These are phyloP conservation scores for Hippolais icterina DNA, from an alignment of 2,113 vertebrate species.

Conservation along the genomic window DNA sequence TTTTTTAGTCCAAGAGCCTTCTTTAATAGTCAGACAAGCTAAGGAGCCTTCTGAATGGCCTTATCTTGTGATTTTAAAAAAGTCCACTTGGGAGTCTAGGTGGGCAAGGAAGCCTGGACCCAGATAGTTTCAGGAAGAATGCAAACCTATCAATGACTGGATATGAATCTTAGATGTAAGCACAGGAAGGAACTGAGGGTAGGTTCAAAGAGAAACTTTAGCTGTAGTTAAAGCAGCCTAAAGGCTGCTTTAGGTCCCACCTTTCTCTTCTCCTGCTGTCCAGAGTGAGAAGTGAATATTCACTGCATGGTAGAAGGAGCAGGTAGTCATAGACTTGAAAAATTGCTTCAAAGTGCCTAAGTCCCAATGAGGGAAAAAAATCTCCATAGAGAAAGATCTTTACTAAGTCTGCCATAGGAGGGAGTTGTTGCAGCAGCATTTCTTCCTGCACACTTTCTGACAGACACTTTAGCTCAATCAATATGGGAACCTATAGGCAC, in stretches of 20 bases:
- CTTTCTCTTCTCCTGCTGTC: neutral
- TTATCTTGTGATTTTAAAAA: neutral
- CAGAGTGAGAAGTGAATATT: neutral
- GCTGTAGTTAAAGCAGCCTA: neutral
- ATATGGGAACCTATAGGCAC: rapidly evolving
- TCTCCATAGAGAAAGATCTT: neutral
- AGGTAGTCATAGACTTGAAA: neutral
- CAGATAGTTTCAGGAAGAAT: neutral
- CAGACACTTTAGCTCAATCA: neutral
- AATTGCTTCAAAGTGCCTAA: neutral
- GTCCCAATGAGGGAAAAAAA: neutral
- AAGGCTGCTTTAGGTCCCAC: neutral
- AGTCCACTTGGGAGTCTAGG: neutral
- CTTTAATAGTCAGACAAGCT: neutral
- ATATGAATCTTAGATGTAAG: neutral
- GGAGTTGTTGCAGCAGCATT: slow-evolving; percentile 4
- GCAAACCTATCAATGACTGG: neutral
- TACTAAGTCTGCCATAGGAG: neutral
- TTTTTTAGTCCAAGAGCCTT: neutral
- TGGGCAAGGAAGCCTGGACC: neutral
- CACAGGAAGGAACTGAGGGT: neutral
- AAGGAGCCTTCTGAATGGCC: neutral
- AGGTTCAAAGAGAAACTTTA: neutral
- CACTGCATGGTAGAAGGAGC: neutral
- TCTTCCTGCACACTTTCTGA: neutral